phyloP scores from a whole-genome alignment of 2,797 vertebrate genomes.

The Gambelia wislizenii region DNA sequence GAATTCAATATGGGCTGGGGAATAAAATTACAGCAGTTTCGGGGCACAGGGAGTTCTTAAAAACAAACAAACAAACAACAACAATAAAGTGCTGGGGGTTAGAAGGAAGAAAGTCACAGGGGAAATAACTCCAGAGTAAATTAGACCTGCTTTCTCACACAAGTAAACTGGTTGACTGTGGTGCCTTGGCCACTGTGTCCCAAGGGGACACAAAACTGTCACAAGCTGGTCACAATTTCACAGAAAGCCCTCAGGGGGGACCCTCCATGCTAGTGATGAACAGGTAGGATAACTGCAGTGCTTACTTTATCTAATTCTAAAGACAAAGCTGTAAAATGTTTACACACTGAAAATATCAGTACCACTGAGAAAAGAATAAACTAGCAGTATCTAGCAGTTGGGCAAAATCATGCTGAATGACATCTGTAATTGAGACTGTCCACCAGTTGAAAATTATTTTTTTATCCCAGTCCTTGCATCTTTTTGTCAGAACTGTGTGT shows the following conservation, averaged over 20 bases:
- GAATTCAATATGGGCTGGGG: constrained; percentile 11
- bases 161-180: constrained; percentile 20
- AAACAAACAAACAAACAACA: too few species aligned
- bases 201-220: neutral
- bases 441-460: neutral
- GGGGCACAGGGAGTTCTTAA: constrained; percentile 45
- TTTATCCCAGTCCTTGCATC: neutral
- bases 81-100: constrained; percentile 72
- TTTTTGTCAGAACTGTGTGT: neutral
- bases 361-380: neutral
- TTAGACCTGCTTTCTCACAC: neutral
- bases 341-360: neutral
- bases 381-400: neutral
- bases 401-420: neutral
- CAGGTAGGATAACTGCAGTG: neutral
- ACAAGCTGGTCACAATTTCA: constrained; percentile 1
- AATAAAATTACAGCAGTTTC: constrained; percentile 54
- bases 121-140: constrained; percentile 24
- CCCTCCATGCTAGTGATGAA: neutral
- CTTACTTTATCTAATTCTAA: constrained; percentile 2
- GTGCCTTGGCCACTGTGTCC: neutral
- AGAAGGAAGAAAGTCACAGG: neutral
- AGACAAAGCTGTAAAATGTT: neutral
- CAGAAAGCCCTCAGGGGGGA: neutral
- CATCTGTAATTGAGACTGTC: neutral